A percentile compares a stretch with the other conserved stretches of the same genome.
phyloP scores from a whole-genome alignment of 2,888 invertebrate species.

The Atethmia centrago region DNA sequence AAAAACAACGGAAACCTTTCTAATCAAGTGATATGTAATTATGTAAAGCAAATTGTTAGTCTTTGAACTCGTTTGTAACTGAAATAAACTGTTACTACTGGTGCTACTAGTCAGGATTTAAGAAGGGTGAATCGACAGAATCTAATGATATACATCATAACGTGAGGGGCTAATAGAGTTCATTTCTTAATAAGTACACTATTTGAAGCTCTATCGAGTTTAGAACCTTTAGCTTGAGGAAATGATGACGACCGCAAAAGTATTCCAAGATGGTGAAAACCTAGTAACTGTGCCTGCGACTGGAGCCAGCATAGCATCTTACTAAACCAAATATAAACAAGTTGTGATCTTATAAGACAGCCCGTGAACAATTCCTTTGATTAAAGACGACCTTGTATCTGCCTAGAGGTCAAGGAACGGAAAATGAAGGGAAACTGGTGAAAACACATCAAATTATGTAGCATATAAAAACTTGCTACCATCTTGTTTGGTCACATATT shows the following conservation, averaged over 20 bases:
- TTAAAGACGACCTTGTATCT: constrained; percentile 30
- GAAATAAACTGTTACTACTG: constrained; percentile 32
- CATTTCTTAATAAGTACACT: background rate
- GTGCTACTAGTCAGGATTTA: too few relatives aligned
- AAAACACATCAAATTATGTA: constrained; percentile 33
- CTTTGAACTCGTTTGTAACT: constrained; percentile 28
- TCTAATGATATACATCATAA: background rate
- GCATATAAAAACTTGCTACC: constrained; percentile 29
- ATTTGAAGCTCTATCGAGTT: background rate
- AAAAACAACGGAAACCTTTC: constrained; percentile 11
- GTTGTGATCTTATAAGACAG: background rate
- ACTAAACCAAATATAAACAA: background rate
- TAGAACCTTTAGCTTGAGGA: background rate
- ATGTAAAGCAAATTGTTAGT: constrained; percentile 25
- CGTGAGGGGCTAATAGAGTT: background rate
- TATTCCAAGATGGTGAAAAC: background rate
- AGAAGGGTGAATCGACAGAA: background rate
- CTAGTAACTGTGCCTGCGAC: background rate
- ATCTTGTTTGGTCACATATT: constrained; percentile 30
- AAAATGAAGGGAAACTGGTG: constrained; percentile 36
- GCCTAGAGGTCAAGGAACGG: constrained; percentile 18
- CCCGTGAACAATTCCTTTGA: constrained; percentile 9
- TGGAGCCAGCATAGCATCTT: background rate
- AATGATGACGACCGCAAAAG: background rate
- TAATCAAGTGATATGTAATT: constrained; percentile 7